These are phyloP conservation scores for Ramazzottius varieornatus DNA, from an alignment of 2,888 invertebrate genomes.

Conservation along the genomic window DNA sequence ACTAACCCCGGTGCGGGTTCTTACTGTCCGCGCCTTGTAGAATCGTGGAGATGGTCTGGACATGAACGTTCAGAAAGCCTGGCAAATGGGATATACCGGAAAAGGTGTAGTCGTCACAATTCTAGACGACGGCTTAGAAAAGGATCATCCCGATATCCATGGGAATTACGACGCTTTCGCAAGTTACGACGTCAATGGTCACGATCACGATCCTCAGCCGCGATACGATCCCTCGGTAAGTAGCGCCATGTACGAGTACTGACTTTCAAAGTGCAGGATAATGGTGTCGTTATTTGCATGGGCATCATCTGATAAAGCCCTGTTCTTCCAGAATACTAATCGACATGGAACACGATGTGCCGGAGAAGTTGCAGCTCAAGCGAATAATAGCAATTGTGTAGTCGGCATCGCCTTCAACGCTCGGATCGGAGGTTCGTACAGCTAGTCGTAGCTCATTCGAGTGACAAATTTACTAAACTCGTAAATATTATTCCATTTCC, in stretches of 20 bases:
- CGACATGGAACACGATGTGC: conserved; percentile 58
- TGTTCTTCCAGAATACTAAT: conserved; percentile 7
- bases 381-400: conserved; percentile 80
- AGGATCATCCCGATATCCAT: conserved; percentile 70
- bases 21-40: conserved; percentile 14
- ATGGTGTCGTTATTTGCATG: neutral
- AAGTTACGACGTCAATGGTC: conserved; percentile 84
- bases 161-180: conserved; percentile 79
- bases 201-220: conserved; percentile 86
- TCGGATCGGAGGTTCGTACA: conserved; percentile 51
- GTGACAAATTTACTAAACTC: neutral
- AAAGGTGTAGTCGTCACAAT: conserved; percentile 83
- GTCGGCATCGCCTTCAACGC: conserved; percentile 88
- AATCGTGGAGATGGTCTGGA: conserved; percentile 56
- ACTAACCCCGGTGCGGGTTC: too few species aligned
- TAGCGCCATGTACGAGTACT: neutral
- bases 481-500: conserved; percentile 8
- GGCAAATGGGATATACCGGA: conserved; percentile 77
- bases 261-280: neutral
- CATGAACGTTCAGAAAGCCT: conserved; percentile 86
- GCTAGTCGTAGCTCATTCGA: too few species aligned
- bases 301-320: too few species aligned
- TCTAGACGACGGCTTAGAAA: conserved; percentile 80
- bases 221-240: conserved; percentile 44
- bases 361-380: conserved; percentile 86